A percentile compares a stretch with the other conserved stretches of the same genome.
These are phyloP conservation scores for Ivindomyrus marchei DNA, from an alignment of 2,113 vertebrate genomes.

Conservation along the genomic window DNA sequence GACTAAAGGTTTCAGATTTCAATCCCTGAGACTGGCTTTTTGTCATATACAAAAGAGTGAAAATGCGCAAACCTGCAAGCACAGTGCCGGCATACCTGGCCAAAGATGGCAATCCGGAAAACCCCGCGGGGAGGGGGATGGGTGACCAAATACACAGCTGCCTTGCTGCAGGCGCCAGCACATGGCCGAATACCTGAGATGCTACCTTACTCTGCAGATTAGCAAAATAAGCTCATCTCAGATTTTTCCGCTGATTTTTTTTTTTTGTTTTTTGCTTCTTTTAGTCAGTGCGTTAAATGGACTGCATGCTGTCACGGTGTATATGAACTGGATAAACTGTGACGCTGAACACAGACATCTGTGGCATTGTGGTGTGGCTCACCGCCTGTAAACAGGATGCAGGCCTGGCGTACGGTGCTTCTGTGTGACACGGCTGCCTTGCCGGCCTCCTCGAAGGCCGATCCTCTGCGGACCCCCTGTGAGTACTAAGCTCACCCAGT, in stretches of 20 bases:
- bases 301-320: neutral
- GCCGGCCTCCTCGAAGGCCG: neutral
- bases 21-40: neutral
- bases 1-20: neutral
- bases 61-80: conserved; percentile 39
- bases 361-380: conserved; percentile 31
- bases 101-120: conserved; percentile 57
- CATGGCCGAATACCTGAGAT: neutral
- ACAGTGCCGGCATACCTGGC: conserved; percentile 53
- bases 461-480: neutral
- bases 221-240: neutral
- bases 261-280: neutral
- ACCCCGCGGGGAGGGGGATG: conserved; percentile 39
- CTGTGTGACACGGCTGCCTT: neutral
- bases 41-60: neutral
- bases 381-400: conserved; percentile 42
- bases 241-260: neutral
- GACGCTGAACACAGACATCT: neutral
- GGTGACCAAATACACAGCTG: conserved; percentile 15
- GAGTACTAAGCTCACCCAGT: neutral
- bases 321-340: neutral
- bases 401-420: conserved; percentile 22
- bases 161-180: neutral
- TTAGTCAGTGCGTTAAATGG: neutral
- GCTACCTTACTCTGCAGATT: neutral